These are phyloP conservation scores for Drosophila maculinotata DNA, from an alignment of 2,888 invertebrate species.

Conservation along the genomic window DNA sequence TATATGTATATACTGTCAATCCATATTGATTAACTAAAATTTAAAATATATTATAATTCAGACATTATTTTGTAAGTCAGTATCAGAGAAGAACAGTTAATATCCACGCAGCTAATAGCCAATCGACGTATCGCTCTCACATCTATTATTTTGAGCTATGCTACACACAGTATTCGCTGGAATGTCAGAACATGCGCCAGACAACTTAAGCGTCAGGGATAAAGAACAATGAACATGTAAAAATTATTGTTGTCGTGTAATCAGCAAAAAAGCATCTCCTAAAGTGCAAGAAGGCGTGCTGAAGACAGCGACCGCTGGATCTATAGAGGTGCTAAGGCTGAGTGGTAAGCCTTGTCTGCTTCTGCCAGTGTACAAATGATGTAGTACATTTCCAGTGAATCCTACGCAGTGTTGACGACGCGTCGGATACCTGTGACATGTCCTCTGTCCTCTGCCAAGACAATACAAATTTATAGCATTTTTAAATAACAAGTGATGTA, in stretches of 20 bases:
- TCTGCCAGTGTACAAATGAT: constrained; percentile 29
- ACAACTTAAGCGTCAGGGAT: constrained; percentile 21
- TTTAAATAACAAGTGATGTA: constrained; percentile 15
- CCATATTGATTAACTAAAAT: constrained; percentile 2
- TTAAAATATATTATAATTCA: constrained; percentile 3
- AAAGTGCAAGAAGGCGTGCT: constrained; percentile 52
- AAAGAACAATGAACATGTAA: constrained; percentile 44
- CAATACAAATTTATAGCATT: constrained; percentile 53
- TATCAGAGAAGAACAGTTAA: constrained; percentile 21
- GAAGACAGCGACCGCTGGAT: constrained; percentile 12
- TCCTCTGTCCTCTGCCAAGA: constrained; percentile 35
- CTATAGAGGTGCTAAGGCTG: constrained; percentile 21
- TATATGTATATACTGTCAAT: background rate
- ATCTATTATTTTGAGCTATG: constrained; percentile 54
- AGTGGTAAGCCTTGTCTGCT: constrained; percentile 26
- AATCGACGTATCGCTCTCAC: constrained; percentile 53
- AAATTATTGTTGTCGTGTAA: constrained; percentile 66
- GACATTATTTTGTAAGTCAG: constrained; percentile 18
- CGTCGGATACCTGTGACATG: constrained; percentile 17
- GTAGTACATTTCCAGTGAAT: constrained; percentile 49
- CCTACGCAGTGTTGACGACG: constrained; percentile 58
- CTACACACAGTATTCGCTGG: constrained; percentile 29
- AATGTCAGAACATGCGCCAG: constrained; percentile 38
- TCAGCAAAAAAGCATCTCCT: constrained; percentile 63
- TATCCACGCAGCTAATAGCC: constrained; percentile 17